Evolutionary conservation across 2,113 vertebrate genomes (phyloP).

Genomic region (Hucho hucho): DNA sequence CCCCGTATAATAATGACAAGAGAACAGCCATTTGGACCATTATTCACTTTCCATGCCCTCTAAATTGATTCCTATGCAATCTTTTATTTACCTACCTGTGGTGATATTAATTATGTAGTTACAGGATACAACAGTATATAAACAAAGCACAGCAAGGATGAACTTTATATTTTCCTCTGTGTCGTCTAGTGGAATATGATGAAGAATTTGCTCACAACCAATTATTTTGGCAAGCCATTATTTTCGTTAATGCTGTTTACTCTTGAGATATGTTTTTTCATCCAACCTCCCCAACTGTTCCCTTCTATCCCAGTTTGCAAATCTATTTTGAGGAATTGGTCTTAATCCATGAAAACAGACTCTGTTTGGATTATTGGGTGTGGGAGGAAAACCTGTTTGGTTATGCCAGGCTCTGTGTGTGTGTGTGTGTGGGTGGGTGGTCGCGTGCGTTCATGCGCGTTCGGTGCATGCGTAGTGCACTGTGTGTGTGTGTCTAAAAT

Average conservation of each 20-base stretch:
- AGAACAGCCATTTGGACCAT: no score
- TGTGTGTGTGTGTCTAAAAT: no score
- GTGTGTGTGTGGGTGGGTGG: constrained; percentile 25
- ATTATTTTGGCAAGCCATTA: not conserved
- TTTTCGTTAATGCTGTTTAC: not conserved
- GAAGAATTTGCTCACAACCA: not conserved
- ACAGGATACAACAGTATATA: no score
- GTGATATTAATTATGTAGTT: not conserved
- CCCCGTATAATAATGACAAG: no score
- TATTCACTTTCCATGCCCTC: not conserved
- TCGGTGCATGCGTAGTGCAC: constrained; percentile 23
- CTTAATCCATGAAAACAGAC: constrained; percentile 30
- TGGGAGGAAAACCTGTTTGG: constrained; percentile 43
- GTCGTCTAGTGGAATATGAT: not conserved
- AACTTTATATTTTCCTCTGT: not conserved
- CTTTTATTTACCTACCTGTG: not conserved
- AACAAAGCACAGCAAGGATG: not conserved
- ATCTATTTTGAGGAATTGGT: constrained; percentile 19
- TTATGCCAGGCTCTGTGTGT: constrained; percentile 17
- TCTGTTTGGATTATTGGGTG: constrained; percentile 1
- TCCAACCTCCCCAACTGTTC: not conserved
- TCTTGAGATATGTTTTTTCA: not conserved
- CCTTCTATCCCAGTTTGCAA: not conserved
- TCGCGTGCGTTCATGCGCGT: constrained; percentile 29
- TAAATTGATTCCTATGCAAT: not conserved